Percentiles rank a stretch among this genome's conserved stretches.
phyloP scores from a whole-genome alignment of 1,140 invertebrate species.

The Campodea augens region DNA sequence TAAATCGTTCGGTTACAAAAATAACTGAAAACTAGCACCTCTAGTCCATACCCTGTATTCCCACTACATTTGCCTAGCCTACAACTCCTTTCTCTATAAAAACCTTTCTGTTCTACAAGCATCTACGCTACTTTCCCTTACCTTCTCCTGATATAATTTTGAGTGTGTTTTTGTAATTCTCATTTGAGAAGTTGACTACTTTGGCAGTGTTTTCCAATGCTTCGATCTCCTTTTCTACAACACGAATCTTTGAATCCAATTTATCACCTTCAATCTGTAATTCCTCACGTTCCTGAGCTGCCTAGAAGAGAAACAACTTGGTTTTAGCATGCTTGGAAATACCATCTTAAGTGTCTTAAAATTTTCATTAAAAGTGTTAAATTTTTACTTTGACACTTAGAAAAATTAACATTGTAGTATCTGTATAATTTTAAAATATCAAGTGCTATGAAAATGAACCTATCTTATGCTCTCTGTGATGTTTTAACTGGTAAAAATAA shows the following conservation, averaged over 20 bases:
- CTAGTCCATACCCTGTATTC: too few species aligned
- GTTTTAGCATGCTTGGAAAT: not conserved
- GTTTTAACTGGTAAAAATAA: too few species aligned
- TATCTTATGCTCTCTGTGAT: too few species aligned
- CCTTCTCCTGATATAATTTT: too few species aligned
- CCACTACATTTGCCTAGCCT: too few species aligned
- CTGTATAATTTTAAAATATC: not conserved
- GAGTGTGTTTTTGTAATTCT: constrained; percentile 35
- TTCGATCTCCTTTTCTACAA: constrained; percentile 44
- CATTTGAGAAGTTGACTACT: constrained; percentile 42
- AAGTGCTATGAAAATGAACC: too few species aligned
- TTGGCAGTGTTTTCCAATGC: constrained; percentile 53
- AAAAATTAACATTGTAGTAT: constrained; percentile 11
- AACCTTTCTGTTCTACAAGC: too few species aligned
- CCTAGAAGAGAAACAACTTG: constrained; percentile 15
- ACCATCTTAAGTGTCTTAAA: not conserved
- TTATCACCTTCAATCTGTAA: constrained; percentile 46
- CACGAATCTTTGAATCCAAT: constrained; percentile 41
- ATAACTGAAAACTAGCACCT: too few species aligned
- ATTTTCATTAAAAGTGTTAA: not conserved
- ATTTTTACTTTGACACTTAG: constrained; percentile 2
- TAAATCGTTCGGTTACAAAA: too few species aligned
- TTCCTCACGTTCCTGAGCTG: constrained; percentile 42
- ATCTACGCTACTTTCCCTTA: too few species aligned
- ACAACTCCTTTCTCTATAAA: too few species aligned